Percentiles rank a stretch among this genome's conserved stretches.
Evolutionary conservation across 2,113 vertebrate genomes (phyloP).

Genomic region (Glaucomys volans): DNA sequence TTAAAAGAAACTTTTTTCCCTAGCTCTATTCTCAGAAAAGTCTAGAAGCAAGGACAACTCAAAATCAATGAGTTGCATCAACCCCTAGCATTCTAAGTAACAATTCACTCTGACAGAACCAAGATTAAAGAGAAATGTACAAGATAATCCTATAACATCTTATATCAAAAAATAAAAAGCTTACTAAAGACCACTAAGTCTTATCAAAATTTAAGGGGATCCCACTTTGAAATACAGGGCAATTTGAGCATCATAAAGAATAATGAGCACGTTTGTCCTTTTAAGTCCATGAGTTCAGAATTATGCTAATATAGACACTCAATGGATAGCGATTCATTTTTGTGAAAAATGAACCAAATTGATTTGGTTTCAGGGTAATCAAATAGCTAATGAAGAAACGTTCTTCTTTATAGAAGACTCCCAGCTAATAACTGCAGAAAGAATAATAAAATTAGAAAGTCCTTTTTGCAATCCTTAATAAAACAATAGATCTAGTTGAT

Average conservation of each 20-base stretch:
- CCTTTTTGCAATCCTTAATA: not conserved
- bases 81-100: not conserved
- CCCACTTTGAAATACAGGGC: not conserved
- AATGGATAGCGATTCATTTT: not conserved
- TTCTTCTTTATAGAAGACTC: slow-evolving; percentile 18
- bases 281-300: not conserved
- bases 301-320: not conserved
- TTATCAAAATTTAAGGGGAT: not conserved
- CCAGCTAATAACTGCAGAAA: not conserved
- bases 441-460: slow-evolving; percentile 34
- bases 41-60: not conserved
- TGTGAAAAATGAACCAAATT: not conserved
- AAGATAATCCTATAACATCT: not conserved
- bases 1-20: not conserved
- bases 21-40: not conserved
- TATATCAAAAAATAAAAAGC: not conserved
- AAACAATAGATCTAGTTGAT: not conserved
- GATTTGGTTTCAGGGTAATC: not conserved
- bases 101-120: not conserved
- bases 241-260: not conserved
- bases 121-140: not conserved
- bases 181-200: not conserved
- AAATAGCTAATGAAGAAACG: not conserved
- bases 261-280: not conserved
- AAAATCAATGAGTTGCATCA: not conserved